Evolutionary conservation across 2,797 vertebrate genomes (phyloP), one percentile per base, ranked within the genome.

Genomic region (Etheostoma perlongum): DNA sequence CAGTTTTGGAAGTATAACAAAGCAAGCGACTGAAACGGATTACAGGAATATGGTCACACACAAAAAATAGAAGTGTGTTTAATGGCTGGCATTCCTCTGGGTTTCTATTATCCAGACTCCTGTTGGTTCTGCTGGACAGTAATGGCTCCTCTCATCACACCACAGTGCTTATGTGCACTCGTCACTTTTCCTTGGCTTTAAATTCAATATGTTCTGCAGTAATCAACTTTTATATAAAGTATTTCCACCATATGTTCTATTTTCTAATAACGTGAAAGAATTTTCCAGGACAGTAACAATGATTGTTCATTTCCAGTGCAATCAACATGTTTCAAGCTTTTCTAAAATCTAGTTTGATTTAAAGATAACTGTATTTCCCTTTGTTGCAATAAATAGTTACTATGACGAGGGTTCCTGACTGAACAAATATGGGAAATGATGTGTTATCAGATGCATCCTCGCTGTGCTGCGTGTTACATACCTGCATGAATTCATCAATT

Each of bases 401-500:
- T 40, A 40, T 40, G 36, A 40, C 36, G 36, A 40, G 36, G 3
- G 36, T 12, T 40, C 36, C 36, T 40, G 10, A 40, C 36, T 40
- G 36, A 42, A 30, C 40, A 64, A 59, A 52, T 42, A 7, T 13
- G 13, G 6, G 64, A 44, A 18, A 5, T 55, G 7, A 52, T 12
- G 36, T 40, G 36, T 53, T 6, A 13, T 72, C 15, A 33, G 6
- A 18, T 2, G 16, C 4, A 1, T 33, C 18, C 8, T 54, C 6
- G 19, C 68, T 18, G 46, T 16, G 6, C 25, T 21, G 7, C 2
- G 1, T 5, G 67, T 67, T 27, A 54, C 79, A 15, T 74, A 99
- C 98, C 97, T 98, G 97, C 85, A 99, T 86, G 91, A 99, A 99
- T 88, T 99, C 98, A 63, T 97, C 94, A 47, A 99, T 95, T 82